Evolutionary conservation across 2,888 invertebrate genomes (phyloP), one percentile per base, ranked within the genome.

Genomic region (Andrena camellia): DNA sequence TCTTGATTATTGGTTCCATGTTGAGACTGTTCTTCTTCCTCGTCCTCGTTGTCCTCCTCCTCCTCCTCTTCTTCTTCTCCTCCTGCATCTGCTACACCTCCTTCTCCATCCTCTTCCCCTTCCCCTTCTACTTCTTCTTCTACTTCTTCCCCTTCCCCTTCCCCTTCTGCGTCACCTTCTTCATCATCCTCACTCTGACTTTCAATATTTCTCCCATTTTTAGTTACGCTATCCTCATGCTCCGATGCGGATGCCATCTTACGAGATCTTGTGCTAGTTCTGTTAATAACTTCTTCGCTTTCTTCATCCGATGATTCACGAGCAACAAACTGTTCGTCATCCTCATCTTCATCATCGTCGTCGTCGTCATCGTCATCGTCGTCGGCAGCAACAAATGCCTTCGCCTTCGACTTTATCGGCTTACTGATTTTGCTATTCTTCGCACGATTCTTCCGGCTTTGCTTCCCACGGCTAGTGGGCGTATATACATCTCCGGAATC

Each of bases 401-500:
- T 84, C 74, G 81, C 78, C 79, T 92, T 85, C 80, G 91, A 67
- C 88, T 92, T 85, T 85, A 74, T 78, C 74, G 88, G 85, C 67
- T 87, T 86, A 68, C 73, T 81, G 42, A 86, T 90, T 84, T 90
- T 92, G 73, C 85, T 89, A 63, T 92, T 93, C 75, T 92, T 93
- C 0, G 91, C 90, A 13, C 92, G 91, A 83, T 89, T 91, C 75
- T 90, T 93, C 10, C 91, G 90, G 10, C 91, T 91, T 67, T 92
- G 92, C 66, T 93, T 94, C 5, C 92, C 91, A 26, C 93, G 92
- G 20, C 88, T 92, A 66, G 94, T 94, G 8, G 95, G 95, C 74
- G 95, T 95, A 85, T 95, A 96, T 87, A 95, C 94, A 20, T 95
- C 96, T 83, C 95, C 95, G 0, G 96, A 95, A 88, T 95, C 95